Evolutionary conservation across 2,888 invertebrate species (phyloP).

Genomic region (Idaea straminata): DNA sequence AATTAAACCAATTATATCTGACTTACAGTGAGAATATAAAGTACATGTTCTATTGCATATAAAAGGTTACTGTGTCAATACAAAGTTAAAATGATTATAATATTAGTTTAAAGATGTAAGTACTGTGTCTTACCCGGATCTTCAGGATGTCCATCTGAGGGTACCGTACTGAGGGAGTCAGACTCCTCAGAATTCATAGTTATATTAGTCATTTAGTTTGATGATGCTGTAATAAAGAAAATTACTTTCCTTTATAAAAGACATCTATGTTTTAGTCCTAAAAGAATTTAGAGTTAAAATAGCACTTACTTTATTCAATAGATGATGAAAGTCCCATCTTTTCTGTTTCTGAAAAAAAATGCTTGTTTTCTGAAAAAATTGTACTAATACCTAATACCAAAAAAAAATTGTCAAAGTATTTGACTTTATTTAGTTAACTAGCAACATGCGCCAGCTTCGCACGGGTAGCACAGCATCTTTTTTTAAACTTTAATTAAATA

Average conservation of each 20-base stretch:
- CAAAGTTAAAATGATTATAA: background rate
- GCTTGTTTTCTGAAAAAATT: background rate
- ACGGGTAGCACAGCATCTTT: too few species aligned
- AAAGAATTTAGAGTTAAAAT: background rate
- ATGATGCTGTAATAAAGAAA: background rate
- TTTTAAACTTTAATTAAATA: too few species aligned
- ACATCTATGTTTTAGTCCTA: background rate
- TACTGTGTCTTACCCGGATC: conserved; percentile 35
- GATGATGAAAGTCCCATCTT: background rate
- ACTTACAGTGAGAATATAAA: too few species aligned
- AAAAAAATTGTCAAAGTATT: too few species aligned
- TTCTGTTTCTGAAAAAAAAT: background rate
- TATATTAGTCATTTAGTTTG: conserved; percentile 17
- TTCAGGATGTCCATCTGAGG: conserved; percentile 62
- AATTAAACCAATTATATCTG: too few species aligned
- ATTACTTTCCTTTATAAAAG: background rate
- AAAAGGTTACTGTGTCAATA: too few species aligned
- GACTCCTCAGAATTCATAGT: conserved; percentile 70
- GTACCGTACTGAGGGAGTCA: conserved; percentile 61
- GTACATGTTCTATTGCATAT: too few species aligned
- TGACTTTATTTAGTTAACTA: too few species aligned
- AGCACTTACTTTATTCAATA: background rate
- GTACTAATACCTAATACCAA: background rate
- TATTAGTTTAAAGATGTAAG: background rate
- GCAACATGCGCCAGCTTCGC: too few species aligned